Evolutionary conservation across 1,140 invertebrate genomes (phyloP).

Genomic region (Philotrypesis tridentata): DNA sequence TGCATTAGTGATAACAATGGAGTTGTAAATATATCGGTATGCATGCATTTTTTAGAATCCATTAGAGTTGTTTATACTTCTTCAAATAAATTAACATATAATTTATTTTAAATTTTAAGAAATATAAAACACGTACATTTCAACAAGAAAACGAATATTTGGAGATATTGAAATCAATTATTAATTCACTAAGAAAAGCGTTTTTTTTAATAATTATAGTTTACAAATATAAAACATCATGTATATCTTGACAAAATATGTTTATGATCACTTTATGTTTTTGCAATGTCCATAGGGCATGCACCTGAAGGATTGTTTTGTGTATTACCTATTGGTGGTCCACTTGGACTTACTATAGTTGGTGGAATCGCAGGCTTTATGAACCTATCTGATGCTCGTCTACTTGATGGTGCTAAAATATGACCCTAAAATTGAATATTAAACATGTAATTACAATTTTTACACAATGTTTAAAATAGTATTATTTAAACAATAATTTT

Average conservation of each 20-base stretch:
- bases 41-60: too few relatives aligned
- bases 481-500: not conserved
- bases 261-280: slow-evolving; percentile 65
- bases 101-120: slow-evolving; percentile 9
- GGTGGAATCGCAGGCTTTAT: slow-evolving; percentile 84
- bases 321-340: slow-evolving; percentile 57
- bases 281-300: slow-evolving; percentile 72
- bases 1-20: too few relatives aligned
- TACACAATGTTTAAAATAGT: not conserved
- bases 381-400: slow-evolving; percentile 84
- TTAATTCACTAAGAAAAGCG: slow-evolving; percentile 52
- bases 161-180: not conserved
- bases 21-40: not conserved
- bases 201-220: slow-evolving; percentile 53
- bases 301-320: slow-evolving; percentile 59
- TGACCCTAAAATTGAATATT: slow-evolving; percentile 60
- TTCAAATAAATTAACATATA: slow-evolving; percentile 17
- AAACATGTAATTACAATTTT: not conserved
- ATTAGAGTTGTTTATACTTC: not conserved
- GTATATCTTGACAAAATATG: slow-evolving; percentile 53
- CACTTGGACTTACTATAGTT: slow-evolving; percentile 69
- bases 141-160: not conserved
- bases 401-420: slow-evolving; percentile 71
- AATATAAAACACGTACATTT: not conserved
- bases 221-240: slow-evolving; percentile 56